phyloP scores from a whole-genome alignment of 1,140 invertebrate species.

The Cylas formicarius region DNA sequence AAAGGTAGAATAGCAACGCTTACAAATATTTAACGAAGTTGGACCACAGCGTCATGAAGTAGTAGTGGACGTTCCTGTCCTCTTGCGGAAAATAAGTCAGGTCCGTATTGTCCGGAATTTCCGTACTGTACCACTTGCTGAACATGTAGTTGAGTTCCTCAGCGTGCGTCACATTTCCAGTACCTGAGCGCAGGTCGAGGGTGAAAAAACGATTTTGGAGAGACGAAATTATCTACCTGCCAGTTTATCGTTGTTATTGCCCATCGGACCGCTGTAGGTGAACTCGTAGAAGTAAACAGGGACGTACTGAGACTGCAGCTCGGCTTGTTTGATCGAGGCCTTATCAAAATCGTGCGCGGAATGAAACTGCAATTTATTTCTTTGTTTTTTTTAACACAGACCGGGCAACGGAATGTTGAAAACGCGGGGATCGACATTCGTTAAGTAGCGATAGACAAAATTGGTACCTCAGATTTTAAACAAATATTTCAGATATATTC shows the following conservation, averaged over 20 bases:
- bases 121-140: slow-evolving; percentile 13
- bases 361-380: neutral
- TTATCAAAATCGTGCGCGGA: neutral
- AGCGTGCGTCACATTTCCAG: slow-evolving; percentile 10
- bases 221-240: too few relatives aligned
- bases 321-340: neutral
- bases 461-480: too few relatives aligned
- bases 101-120: slow-evolving; percentile 18
- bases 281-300: slow-evolving; percentile 1
- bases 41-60: slow-evolving; percentile 16
- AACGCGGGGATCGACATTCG: too few relatives aligned
- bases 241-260: neutral
- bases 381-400: too few relatives aligned
- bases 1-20: too few relatives aligned
- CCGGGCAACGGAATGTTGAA: too few relatives aligned
- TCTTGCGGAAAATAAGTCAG: slow-evolving; percentile 13
- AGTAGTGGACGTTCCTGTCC: slow-evolving; percentile 10
- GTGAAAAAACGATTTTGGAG: too few relatives aligned
- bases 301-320: neutral
- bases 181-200: too few relatives aligned
- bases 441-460: too few relatives aligned
- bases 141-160: slow-evolving; percentile 19
- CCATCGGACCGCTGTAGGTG: neutral
- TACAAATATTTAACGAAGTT: slow-evolving; percentile 19
- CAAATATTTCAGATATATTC: too few relatives aligned